Evolutionary conservation across 2,797 vertebrate genomes (phyloP), one percentile per base, ranked within the genome.

Genomic region (Paratrypauchen microcephalus): DNA sequence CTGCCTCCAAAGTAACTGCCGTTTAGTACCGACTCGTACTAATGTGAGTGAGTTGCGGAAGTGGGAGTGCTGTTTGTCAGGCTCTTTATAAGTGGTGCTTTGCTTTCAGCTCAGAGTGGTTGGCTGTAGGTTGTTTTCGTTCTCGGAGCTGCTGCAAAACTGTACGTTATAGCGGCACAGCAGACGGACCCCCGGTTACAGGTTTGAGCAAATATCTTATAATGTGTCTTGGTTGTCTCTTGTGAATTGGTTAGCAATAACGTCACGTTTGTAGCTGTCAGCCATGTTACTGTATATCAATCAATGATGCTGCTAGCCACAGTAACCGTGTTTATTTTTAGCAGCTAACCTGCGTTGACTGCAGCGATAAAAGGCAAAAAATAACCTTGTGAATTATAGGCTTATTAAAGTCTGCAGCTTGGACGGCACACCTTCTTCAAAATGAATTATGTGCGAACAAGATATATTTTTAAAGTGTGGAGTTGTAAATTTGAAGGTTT

Each of bases 261-360:
- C 77, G 78, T 87, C 70, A 82, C 80, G 78, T 81, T 86, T 36
- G 79, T 78, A 45, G 75, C 73, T 73, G 86, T 85, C 88, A 89
- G 89, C 86, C 84, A 81, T 88, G 83, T 91, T 91, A 86, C 86
- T 89, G 84, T 92, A 87, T 81, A 87, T 91, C 81, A 87, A 86
- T 91, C 90, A 89, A 87, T 86, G 87, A 83, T 91, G 86, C 87
- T 85, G 87, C 85, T 84, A 86, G 80, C 82, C 82, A 84, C 84
- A 77, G 78, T 70, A 87, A 85, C 84, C 78, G 74, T 88, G 82
- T 92, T 89, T 93, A 92, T 92, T 92, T 93, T 92, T 92, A 93
- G 90, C 83, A 74, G 83, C 85, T 86, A 90, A 89, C 83, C 83
- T 83, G 83, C 78, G 75, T 79, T 74, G 76, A 79, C 82, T 87